phyloP scores from a whole-genome alignment of 2,888 invertebrate genomes.

The Himalopsyche anomala region DNA sequence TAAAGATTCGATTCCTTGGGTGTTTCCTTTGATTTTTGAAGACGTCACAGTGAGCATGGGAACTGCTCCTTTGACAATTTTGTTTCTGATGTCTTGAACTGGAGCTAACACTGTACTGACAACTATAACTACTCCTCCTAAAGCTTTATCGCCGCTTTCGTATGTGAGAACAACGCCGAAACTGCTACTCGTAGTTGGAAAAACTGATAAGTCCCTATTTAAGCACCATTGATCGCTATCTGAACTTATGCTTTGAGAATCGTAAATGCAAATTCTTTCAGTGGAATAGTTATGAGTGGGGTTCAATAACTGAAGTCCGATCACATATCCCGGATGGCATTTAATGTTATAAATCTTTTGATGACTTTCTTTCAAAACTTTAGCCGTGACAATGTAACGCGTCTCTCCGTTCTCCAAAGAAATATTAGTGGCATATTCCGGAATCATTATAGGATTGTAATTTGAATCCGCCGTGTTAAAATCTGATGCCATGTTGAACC shows the following conservation, averaged over 20 bases:
- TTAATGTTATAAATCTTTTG: constrained; percentile 79
- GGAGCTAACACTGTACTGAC: constrained; percentile 86
- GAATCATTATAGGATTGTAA: constrained; percentile 85
- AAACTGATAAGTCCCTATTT: constrained; percentile 89
- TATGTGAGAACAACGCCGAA: constrained; percentile 89
- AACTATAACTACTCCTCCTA: constrained; percentile 89
- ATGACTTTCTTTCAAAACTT: constrained; percentile 78
- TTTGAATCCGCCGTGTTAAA: constrained; percentile 82
- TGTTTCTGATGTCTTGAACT: constrained; percentile 83
- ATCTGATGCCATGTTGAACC: constrained; percentile 87
- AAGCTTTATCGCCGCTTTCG: constrained; percentile 85
- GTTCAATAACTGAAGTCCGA: constrained; percentile 93
- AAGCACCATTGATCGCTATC: constrained; percentile 86
- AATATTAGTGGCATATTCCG: constrained; percentile 79
- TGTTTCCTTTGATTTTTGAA: constrained; percentile 87
- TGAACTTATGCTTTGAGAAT: constrained; percentile 82
- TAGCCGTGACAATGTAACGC: constrained; percentile 88
- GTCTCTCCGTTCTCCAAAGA: constrained; percentile 84
- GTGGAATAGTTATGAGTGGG: constrained; percentile 92
- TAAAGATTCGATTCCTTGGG: constrained; percentile 86
- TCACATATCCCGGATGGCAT: constrained; percentile 89
- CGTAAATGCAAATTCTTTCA: constrained; percentile 88
- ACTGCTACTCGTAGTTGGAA: constrained; percentile 92
- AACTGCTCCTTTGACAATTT: constrained; percentile 86
- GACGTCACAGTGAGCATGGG: constrained; percentile 85